Base-by-base conservation (phyloP, 1,140 invertebrate species). In the Hermetia illucens region DNA sequence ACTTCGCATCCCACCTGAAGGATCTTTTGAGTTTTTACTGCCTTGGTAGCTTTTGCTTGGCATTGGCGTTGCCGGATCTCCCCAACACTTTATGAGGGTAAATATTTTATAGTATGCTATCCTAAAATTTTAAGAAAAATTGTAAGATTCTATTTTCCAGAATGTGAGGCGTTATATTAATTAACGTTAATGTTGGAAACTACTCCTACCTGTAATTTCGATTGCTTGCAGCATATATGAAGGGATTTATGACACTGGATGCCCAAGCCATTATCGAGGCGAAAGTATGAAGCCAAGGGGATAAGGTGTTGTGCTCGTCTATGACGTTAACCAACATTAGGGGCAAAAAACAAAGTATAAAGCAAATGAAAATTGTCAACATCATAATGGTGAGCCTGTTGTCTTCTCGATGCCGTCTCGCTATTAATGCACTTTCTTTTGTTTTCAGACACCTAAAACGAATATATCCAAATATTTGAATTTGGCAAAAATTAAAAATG, bases 161-260 rank as follows among this genome's bases (percentile, higher is more conserved):
- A 35, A 16, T 5, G 19, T 35, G 6, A 8, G 12, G 9, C 12
- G 6, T 16, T 9, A 20, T 35, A 4, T 16, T 35, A 8, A 13
- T n/a, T 8, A 32, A 32, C n/a, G 5, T 12, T 8, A 33, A 8
- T 5, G 17, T 8, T 15, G 6, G 13, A 8, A 17, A 33, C n/a
- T 6, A 6, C 5, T 8, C 12, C 32, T 31, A 58, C 55, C 55
- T 52, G 49, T 90, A 90, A 43, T 87, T 77, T 45, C 82, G 72
- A 56, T 87, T 89, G 37, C 82, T 84, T 4, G 77, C 79, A 0
- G 83, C 84, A 62, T 90, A 90, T 45, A 89, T 88, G 39, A 90
- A 71, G 1, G 85, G 84, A 58, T 90, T 90, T 44, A 88, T 72
- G 21, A 88, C 83, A 32, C 82, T 77, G 1, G 83, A 87, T 2